Evolutionary conservation across 1,140 invertebrate species (phyloP), one percentile per base, ranked within the genome.

Genomic region (Drosophila sturtevanti): DNA sequence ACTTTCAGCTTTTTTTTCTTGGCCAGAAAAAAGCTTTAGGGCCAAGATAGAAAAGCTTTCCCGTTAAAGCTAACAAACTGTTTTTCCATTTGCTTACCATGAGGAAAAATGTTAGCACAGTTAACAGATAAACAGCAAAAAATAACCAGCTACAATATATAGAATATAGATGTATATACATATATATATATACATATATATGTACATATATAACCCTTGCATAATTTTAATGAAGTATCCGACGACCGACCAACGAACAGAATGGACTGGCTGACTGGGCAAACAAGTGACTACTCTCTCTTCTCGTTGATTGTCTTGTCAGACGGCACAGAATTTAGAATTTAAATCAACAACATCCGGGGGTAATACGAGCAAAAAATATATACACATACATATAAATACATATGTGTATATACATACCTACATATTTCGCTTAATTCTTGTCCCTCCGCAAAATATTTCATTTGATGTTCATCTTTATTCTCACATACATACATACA

Each of bases 321-420:
- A 87, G 84, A 87, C 82, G 74, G 64, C 63, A 62, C 55, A 72
- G 27, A 34, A 27, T 35, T n/a, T 35, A 60, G 34, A 77, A 79
- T 65, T 84, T 87, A 87, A 87, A 87, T 87, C 84, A 87, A 84
- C 84, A 80, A 84, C 84, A 84, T 87, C 84, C 84, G 84, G 81
- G 63, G 77, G 63, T 70, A 79, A 73, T 62, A 62, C 4, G 41
- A 69, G 65, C 64, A 51, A 38, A 66, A 31, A 31, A 31, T n/a
- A n/a, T n/a, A n/a, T n/a, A n/a, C n/a, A n/a, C n/a, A 24, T 31
- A 7, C 7, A 31, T 4, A 31, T 31, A 6, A 6, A 31, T 31
- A 31, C 7, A 31, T 31, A 6, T 7, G 6, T 31, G 6, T 31
- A 6, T 31, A 31, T 31, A 31, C 7, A 31, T 6, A 31, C 27